Conservation (phyloP, 1,140 invertebrate genomes). For the Drosophila arawakana region DNA sequence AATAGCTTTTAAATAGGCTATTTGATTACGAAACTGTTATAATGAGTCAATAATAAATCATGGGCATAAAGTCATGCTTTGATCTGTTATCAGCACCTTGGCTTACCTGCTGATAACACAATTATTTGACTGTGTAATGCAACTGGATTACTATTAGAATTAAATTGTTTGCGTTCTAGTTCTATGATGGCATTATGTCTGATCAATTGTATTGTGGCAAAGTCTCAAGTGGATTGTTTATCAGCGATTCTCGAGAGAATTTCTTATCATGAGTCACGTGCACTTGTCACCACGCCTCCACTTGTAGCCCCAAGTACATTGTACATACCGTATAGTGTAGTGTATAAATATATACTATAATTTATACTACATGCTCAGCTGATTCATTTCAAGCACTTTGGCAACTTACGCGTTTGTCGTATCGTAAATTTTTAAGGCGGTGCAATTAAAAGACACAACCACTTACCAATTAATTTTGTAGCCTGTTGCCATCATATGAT, state of each 20-base stretch:
- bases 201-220: constrained; percentile 39
- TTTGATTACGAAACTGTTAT: background rate
- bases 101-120: constrained; percentile 11
- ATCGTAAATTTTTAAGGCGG: constrained; percentile 19
- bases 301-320: constrained; percentile 21
- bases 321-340: too few species aligned
- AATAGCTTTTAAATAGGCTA: background rate
- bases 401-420: constrained; percentile 5
- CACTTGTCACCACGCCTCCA: constrained; percentile 42
- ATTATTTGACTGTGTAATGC: constrained; percentile 29
- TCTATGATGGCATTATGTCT: constrained; percentile 44
- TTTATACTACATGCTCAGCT: background rate
- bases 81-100: background rate
- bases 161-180: background rate
- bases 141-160: constrained; percentile 52
- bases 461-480: background rate
- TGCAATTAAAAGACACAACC: constrained; percentile 33
- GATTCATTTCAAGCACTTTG: constrained; percentile 24
- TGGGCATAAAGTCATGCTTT: background rate
- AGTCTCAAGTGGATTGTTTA: constrained; percentile 70
- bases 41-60: constrained; percentile 1
- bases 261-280: constrained; percentile 68
- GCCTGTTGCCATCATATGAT: constrained; percentile 37
- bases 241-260: constrained; percentile 40
- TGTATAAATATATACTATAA: background rate